These are phyloP conservation scores for Calonectris borealis DNA, from an alignment of 2,113 vertebrate species.

Conservation along the genomic window DNA sequence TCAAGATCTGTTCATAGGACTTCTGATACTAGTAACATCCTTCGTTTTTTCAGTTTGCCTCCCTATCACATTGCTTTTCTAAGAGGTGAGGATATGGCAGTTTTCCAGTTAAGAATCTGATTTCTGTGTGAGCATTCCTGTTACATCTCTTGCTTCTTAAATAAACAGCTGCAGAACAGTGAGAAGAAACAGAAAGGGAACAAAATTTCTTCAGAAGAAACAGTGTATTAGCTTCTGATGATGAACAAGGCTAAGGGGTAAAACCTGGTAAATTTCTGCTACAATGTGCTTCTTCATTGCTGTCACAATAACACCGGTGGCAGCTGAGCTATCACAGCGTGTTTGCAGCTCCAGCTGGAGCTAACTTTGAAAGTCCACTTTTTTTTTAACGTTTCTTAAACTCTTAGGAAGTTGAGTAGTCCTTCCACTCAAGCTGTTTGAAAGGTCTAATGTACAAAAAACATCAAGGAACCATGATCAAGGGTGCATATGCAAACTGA, in stretches of 20 bases:
- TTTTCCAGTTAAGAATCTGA: neutral
- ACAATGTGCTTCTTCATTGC: neutral
- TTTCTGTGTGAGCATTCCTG: neutral
- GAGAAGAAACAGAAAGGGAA: neutral
- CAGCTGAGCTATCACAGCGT: neutral
- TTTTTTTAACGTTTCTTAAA: neutral
- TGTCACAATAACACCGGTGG: neutral
- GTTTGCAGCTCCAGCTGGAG: neutral
- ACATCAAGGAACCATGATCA: neutral
- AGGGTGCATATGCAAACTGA: neutral
- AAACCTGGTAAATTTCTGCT: neutral
- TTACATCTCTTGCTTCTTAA: neutral
- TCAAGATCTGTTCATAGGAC: neutral
- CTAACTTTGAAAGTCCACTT: neutral
- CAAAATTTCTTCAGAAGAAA: neutral
- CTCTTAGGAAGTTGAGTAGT: neutral
- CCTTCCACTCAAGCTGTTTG: neutral
- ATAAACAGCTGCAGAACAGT: neutral
- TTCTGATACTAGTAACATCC: neutral
- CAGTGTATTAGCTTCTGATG: neutral
- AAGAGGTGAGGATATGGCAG: neutral
- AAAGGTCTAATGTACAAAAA: neutral
- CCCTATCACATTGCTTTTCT: neutral
- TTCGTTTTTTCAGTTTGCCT: neutral
- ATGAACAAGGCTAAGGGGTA: neutral